A percentile compares a stretch with the other conserved stretches of the same genome.
Evolutionary conservation across 2,888 invertebrate species (phyloP).

Genomic region (Pandemis corylana): DNA sequence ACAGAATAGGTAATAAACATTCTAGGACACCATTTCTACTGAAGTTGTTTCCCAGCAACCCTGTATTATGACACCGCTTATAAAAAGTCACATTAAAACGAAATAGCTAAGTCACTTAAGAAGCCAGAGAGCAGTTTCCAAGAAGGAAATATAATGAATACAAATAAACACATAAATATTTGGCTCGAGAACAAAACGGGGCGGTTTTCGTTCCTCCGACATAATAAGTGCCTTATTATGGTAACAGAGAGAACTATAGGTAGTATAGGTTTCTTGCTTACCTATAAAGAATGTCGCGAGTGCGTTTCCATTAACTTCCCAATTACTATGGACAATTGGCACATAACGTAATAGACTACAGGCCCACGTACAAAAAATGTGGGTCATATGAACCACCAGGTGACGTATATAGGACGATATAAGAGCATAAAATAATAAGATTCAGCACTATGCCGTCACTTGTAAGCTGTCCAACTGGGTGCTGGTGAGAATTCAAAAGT

Average conservation of each 20-base stretch:
- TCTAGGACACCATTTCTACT: not conserved
- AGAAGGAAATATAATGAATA: constrained; percentile 44
- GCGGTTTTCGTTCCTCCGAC: constrained; percentile 51
- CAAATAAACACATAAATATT: constrained; percentile 59
- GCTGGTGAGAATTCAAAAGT: too few relatives aligned
- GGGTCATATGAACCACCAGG: too few relatives aligned
- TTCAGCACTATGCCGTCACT: too few relatives aligned
- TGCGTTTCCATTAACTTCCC: too few relatives aligned
- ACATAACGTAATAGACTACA: too few relatives aligned
- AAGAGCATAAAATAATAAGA: too few relatives aligned
- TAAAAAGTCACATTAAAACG: constrained; percentile 11
- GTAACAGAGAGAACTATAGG: constrained; percentile 43
- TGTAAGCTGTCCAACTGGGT: too few relatives aligned
- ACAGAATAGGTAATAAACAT: not conserved
- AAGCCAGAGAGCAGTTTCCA: constrained; percentile 22
- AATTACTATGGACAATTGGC: too few relatives aligned
- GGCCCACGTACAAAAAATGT: too few relatives aligned
- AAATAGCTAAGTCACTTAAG: constrained; percentile 21
- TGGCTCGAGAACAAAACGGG: constrained; percentile 54
- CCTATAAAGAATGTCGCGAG: too few relatives aligned
- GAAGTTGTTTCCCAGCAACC: not conserved
- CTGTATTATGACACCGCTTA: constrained; percentile 10
- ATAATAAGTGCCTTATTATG: constrained; percentile 60
- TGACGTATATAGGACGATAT: too few relatives aligned
- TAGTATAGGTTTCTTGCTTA: too few relatives aligned